These are phyloP conservation scores for Drosophila trichaetosa DNA, from an alignment of 2,888 invertebrate species.

Conservation along the genomic window DNA sequence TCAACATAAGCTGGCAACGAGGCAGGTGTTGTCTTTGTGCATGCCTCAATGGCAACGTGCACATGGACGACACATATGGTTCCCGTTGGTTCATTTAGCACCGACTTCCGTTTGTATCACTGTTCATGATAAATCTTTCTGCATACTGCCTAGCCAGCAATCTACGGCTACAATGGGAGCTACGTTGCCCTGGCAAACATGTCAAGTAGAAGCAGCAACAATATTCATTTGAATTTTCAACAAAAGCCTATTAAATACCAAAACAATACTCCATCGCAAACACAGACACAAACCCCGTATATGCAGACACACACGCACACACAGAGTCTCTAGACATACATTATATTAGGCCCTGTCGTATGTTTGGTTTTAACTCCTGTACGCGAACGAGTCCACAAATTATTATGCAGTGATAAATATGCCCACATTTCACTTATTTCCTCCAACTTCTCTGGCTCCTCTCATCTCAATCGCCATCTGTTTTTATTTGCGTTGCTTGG, in stretches of 20 bases:
- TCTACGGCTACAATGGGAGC: constrained; percentile 5
- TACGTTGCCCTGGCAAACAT: constrained; percentile 48
- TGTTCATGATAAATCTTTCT: constrained; percentile 71
- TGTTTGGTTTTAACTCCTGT: constrained; percentile 47
- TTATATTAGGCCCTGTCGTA: constrained; percentile 33
- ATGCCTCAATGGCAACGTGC: constrained; percentile 49
- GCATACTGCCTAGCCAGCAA: constrained; percentile 50
- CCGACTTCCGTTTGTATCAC: constrained; percentile 12
- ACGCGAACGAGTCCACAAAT: constrained; percentile 60
- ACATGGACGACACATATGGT: constrained; percentile 21
- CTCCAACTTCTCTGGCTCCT: background rate
- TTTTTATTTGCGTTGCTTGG: constrained; percentile 23
- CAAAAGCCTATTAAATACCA: constrained; percentile 73
- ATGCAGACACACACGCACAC: constrained; percentile 16
- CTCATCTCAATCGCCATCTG: constrained; percentile 24
- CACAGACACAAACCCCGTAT: background rate
- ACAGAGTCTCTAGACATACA: constrained; percentile 25
- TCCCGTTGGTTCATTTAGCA: constrained; percentile 48
- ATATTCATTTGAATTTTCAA: constrained; percentile 72
- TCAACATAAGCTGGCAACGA: constrained; percentile 61
- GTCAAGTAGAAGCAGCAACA: constrained; percentile 52
- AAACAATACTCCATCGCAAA: constrained; percentile 56
- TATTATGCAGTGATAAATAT: constrained; percentile 71
- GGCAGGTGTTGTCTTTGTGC: constrained; percentile 52
- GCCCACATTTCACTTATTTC: constrained; percentile 41